Base-by-base conservation (phyloP, 1,140 invertebrate genomes). In the Habropoda laboriosa region DNA sequence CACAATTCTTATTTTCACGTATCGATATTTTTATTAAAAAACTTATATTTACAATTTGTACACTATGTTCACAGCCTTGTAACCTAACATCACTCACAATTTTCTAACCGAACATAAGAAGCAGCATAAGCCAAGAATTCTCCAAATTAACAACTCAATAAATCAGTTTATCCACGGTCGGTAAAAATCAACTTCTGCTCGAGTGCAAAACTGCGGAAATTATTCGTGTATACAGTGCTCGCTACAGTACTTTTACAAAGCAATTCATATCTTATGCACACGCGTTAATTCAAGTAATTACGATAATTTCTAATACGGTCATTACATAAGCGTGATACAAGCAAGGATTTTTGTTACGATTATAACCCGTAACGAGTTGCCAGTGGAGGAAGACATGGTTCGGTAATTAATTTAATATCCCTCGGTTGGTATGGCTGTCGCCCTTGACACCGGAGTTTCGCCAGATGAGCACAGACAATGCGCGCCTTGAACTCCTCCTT, bases 391-490 rank as follows among this genome's bases (percentile, higher is more conserved):
- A 58, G 83, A 66, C 53, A 86, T 70, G 84, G 70, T 83, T 79
- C 72, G 85, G 55, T 76, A 79, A 86, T 86, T 80, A 83, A 86
- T 86, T 86, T 86, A 87, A 86, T 86, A 75, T 82, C 49, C 60
- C n/a, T 18, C 30, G 24, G 81, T 49, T 49, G 60, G n/a, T 35
- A 60, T 51, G 32, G 47, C 27, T 40, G 70, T 58, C 74, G 87
- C 83, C 90, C 89, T 91, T 91, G 90, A 90, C 84, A 88, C 85
- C 87, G 79, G 89, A 90, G 89, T 90, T 87, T 87, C 90, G 90
- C 86, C 81, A 63, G 38, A 67, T 89, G 87, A 89, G 30, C 89
- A 91, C 88, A 81, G 71, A 92, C 90, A 92, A 92, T 92, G 82
- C 82, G 60, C 57, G 79, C 88, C 81, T 82, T 88, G 82, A 90